phyloP scores from a whole-genome alignment of 37 sponge, comb jelly and placozoan genomes.

The Mnemiopsis leidyi region DNA sequence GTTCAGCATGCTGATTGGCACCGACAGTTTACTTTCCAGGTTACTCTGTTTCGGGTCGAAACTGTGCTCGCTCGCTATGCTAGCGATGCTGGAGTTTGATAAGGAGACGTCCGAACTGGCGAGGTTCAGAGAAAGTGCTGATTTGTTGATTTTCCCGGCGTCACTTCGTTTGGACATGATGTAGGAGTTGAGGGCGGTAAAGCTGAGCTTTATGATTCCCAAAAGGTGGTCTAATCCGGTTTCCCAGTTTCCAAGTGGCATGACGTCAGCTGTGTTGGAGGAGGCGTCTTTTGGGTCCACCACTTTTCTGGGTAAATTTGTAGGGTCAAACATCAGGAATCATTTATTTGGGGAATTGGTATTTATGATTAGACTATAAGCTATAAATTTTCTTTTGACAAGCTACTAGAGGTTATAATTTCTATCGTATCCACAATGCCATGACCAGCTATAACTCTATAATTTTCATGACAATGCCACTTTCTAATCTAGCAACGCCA shows the following conservation, averaged over 20 bases:
- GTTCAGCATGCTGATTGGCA: slow-evolving; percentile 24
- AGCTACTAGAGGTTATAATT: too few relatives aligned
- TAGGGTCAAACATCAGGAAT: too few relatives aligned
- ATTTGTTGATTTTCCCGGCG: slow-evolving; percentile 40
- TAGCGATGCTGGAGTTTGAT: neutral
- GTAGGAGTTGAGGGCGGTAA: slow-evolving; percentile 55
- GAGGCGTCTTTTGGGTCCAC: neutral
- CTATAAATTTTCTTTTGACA: too few relatives aligned
- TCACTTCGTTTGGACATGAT: slow-evolving; percentile 49
- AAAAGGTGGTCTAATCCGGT: slow-evolving; percentile 25
- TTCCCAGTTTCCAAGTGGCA: slow-evolving; percentile 21
- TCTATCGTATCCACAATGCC: too few relatives aligned
- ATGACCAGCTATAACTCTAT: too few relatives aligned
- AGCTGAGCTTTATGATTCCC: slow-evolving; percentile 54
- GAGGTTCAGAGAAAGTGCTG: slow-evolving; percentile 12
- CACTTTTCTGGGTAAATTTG: slow-evolving; percentile 1
- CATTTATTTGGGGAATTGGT: too few relatives aligned
- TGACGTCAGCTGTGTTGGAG: neutral
- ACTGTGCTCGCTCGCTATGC: neutral
- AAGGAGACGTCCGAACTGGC: slow-evolving; percentile 9
- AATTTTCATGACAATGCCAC: too few relatives aligned
- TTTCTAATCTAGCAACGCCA: too few relatives aligned
- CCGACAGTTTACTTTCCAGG: slow-evolving; percentile 13
- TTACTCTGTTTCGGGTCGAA: neutral
- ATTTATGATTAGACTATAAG: too few relatives aligned